A percentile compares a stretch with the other conserved stretches of the same genome.
phyloP scores from a whole-genome alignment of 1,140 invertebrate species.

The Temnothorax curvispinosus region DNA sequence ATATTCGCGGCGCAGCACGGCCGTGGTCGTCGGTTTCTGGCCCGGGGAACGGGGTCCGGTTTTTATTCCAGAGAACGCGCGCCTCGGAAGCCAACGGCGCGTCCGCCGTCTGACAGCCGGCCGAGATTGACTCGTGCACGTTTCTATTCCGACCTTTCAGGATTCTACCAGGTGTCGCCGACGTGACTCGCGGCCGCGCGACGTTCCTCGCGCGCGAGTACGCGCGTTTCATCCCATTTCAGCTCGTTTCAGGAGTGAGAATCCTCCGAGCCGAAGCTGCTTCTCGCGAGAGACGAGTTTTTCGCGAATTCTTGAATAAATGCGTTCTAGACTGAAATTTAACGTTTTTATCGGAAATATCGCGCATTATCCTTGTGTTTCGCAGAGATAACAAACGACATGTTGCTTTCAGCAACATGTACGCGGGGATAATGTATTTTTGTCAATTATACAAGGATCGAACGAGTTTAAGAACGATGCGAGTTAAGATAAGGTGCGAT shows the following conservation, averaged over 20 bases:
- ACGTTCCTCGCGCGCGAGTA: not conserved
- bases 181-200: conserved; percentile 41
- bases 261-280: not conserved
- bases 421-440: not conserved
- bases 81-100: conserved; percentile 51
- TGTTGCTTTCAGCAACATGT: conserved; percentile 10
- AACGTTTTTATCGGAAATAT: not conserved
- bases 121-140: conserved; percentile 77
- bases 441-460: not conserved
- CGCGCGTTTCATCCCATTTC: not conserved
- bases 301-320: conserved; percentile 10
- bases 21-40: conserved; percentile 26
- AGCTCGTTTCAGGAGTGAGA: not conserved
- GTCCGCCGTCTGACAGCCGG: conserved; percentile 67
- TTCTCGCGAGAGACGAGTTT: not conserved
- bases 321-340: not conserved
- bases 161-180: conserved; percentile 62
- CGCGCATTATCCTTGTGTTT: not conserved
- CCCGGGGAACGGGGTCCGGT: conserved; percentile 65
- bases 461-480: not conserved
- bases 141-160: conserved; percentile 73
- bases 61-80: conserved; percentile 73
- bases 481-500: conserved; percentile 7
- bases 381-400: not conserved
- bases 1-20: conserved; percentile 9